These are phyloP conservation scores for Scaptomyza flava DNA, from an alignment of 2,888 invertebrate species.

Conservation along the genomic window DNA sequence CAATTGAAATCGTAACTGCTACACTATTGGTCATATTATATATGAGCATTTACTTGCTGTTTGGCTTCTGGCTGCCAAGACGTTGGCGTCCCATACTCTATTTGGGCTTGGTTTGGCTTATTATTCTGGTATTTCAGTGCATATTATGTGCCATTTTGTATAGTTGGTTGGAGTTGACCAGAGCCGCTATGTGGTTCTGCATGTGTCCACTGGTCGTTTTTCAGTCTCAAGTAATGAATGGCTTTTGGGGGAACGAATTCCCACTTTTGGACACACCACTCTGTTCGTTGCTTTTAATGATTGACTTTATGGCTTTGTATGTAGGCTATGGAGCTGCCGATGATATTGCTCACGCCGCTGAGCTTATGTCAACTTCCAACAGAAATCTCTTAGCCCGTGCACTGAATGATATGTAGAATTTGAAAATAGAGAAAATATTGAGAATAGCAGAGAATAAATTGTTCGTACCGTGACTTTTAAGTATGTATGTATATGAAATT, in stretches of 20 bases:
- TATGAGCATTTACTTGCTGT: constrained; percentile 30
- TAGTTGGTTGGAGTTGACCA: neutral
- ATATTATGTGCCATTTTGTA: neutral
- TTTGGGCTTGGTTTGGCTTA: constrained; percentile 5
- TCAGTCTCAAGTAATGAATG: constrained; percentile 56
- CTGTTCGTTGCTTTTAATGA: constrained; percentile 45
- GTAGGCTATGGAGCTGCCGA: constrained; percentile 14
- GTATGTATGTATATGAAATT: too few relatives aligned
- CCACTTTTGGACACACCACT: constrained; percentile 53
- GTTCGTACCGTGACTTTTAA: neutral
- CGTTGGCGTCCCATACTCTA: neutral
- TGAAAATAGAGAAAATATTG: neutral
- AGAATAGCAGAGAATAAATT: neutral
- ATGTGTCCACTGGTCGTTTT: constrained; percentile 49
- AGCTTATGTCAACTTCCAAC: neutral
- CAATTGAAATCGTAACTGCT: neutral
- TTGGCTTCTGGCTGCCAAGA: constrained; percentile 40
- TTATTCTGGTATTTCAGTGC: neutral
- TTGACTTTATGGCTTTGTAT: constrained; percentile 51
- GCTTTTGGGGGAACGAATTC: constrained; percentile 12
- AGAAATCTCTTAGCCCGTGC: neutral
- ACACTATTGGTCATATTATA: constrained; percentile 39
- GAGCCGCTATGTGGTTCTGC: constrained; percentile 13
- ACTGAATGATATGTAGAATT: neutral
- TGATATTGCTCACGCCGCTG: neutral